Percentiles rank a stretch among this genome's conserved stretches.
phyloP scores from a whole-genome alignment of 2,113 vertebrate species.

The Bambusicola thoracicus region DNA sequence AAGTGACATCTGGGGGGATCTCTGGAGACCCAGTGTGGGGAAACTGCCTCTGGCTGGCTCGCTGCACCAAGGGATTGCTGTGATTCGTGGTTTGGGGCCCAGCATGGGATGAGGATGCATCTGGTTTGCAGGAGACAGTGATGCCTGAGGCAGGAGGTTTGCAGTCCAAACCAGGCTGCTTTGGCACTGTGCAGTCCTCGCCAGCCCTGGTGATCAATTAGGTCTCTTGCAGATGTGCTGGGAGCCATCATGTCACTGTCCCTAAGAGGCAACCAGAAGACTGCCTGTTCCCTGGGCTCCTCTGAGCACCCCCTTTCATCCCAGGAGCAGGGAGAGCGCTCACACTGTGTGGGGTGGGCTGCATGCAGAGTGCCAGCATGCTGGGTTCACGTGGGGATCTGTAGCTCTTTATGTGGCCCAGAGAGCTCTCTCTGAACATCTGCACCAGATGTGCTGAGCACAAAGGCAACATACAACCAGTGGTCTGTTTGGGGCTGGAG shows the following conservation, averaged over 20 bases:
- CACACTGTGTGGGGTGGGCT: rapidly evolving
- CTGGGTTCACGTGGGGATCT: neutral
- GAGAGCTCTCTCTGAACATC: neutral
- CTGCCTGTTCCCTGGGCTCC: neutral
- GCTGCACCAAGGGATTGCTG: neutral
- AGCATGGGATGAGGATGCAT: neutral
- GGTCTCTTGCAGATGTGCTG: neutral
- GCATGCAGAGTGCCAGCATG: neutral
- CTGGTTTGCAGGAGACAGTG: neutral
- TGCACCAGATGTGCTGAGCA: neutral
- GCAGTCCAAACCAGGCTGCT: neutral
- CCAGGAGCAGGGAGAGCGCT: rapidly evolving
- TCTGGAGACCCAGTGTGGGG: neutral
- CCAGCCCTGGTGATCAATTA: rapidly evolving
- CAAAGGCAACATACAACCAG: neutral
- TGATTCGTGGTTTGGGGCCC: slow-evolving; percentile 26
- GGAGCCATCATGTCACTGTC: rapidly evolving
- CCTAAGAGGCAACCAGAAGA: neutral
- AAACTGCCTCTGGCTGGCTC: neutral
- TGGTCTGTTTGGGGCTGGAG: slow-evolving; percentile 10
- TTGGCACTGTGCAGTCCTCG: rapidly evolving
- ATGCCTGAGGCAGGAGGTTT: neutral
- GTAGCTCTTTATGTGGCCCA: neutral
- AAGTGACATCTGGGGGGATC: neutral
- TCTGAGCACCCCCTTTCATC: neutral